Evolutionary conservation across 2,797 vertebrate species (phyloP), one percentile per base, ranked within the genome.

Genomic region (Hydrocynus forskahlii): DNA sequence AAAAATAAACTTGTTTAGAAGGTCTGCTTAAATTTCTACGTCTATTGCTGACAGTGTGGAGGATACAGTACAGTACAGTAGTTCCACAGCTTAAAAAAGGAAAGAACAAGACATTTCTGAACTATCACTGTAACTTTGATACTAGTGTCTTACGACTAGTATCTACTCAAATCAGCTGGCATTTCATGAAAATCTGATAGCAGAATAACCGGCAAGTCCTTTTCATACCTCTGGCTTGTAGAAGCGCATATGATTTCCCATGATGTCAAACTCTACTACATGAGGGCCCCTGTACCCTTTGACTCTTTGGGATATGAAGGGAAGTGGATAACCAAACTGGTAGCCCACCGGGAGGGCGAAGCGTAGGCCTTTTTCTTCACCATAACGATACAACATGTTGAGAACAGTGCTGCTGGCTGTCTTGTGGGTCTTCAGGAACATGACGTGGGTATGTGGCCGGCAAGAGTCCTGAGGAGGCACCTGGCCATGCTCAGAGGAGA

Each of bases 341-440:
- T 97, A 97, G 55, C 93, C 93, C 52, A 93, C 62, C 0, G 97
- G 97, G 38, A 98, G 92, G 64, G 97, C 97, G 0, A 98, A 98
- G 68, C 71, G 91, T 21, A 98, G 93, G 40, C 89, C 80, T 0
- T 86, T 91, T 7, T 91, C 90, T 54, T 97, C 97, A 21, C 97
- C 97, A 0, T 96, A 97, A 71, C 96, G 96, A 87, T 98, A 97
- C 68, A 98, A 93, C 82, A 98, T 90, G 90, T 96, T 98, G 76
- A 97, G 93, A 67, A 98, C 92, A 0, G 97, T 98, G 93, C 97
- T 97, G 93, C 97, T 96, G 29, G 96, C 97, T 0, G 97, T 97
- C 91, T 98, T 98, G 92, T 98, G 97, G 0, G 96, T 98, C 95
- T 98, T 98, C 79, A 98, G 90, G 88, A 98, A 98, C 89, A 97